Conservation (phyloP, 2,113 vertebrate species). For the Lepisosteus oculatus region DNA sequence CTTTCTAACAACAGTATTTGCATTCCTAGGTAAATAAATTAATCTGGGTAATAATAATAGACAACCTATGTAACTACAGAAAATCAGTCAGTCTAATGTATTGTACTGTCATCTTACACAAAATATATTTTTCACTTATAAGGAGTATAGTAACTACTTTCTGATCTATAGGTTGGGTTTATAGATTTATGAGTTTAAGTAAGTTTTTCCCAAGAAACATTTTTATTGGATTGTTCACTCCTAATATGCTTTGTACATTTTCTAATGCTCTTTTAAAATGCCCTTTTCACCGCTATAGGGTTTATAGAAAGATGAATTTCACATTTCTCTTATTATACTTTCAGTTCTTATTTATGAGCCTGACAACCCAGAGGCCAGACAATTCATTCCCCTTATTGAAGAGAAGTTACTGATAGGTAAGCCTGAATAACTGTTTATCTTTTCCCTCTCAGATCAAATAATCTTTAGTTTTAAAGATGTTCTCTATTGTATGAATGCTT, state of each 20-base stretch:
- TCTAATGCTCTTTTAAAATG: constrained; percentile 1
- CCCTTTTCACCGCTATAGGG: constrained; percentile 3
- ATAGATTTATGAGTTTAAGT: not conserved
- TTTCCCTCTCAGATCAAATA: constrained; percentile 7
- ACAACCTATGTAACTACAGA: too few relatives aligned
- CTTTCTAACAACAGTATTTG: too few relatives aligned
- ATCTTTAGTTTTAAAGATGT: constrained; percentile 7
- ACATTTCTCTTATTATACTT: constrained; percentile 37
- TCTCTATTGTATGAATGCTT: constrained; percentile 22
- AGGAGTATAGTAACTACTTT: not conserved
- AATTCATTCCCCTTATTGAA: constrained; percentile 74
- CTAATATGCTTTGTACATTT: constrained; percentile 6
- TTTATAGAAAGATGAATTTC: constrained; percentile 11
- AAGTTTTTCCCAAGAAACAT: not conserved
- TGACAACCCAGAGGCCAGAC: constrained; percentile 70
- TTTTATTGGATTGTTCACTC: not conserved
- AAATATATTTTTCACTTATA: not conserved
- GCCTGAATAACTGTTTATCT: constrained; percentile 25
- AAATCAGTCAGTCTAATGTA: constrained; percentile 2
- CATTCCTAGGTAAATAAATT: too few relatives aligned
- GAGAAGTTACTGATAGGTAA: constrained; percentile 65
- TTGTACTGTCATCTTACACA: not conserved
- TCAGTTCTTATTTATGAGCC: constrained; percentile 77
- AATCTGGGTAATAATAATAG: too few relatives aligned
- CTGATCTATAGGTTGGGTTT: not conserved